Conservation (phyloP, 2,797 vertebrate species). For the Buphagus erythrorhynchus region DNA sequence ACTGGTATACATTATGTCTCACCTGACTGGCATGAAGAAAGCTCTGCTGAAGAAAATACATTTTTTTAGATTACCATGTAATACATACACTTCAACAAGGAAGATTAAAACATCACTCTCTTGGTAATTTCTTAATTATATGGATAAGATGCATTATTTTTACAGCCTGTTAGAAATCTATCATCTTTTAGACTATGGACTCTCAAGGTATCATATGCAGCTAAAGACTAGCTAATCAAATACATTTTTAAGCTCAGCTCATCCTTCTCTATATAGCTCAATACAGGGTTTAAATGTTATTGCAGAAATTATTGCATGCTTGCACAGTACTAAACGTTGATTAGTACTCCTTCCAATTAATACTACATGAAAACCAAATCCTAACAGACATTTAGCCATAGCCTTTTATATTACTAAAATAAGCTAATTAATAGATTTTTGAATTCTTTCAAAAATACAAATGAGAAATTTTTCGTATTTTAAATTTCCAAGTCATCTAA, state of each 20-base stretch:
- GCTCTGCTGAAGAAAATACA: background rate
- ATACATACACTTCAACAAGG: background rate
- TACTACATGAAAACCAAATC: background rate
- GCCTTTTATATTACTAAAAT: background rate
- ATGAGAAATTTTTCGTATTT: background rate
- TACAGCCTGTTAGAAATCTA: background rate
- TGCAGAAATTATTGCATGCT: background rate
- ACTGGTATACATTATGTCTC: fast-evolving
- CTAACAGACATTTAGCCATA: background rate
- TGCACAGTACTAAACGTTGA: background rate
- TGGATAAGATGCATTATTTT: background rate
- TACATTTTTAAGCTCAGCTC: background rate
- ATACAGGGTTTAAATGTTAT: background rate
- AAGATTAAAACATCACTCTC: background rate
- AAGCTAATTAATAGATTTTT: background rate
- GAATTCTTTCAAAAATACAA: background rate
- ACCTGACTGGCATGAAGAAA: background rate
- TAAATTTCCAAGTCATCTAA: background rate
- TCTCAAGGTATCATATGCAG: background rate
- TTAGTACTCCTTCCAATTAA: background rate
- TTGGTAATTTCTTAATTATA: background rate
- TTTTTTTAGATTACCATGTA: background rate
- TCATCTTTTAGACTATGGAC: background rate
- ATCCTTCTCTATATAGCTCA: background rate
- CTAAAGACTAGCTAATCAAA: background rate